Evolutionary conservation across 2,797 vertebrate genomes (phyloP).

Genomic region (Ambastaia sidthimunki): DNA sequence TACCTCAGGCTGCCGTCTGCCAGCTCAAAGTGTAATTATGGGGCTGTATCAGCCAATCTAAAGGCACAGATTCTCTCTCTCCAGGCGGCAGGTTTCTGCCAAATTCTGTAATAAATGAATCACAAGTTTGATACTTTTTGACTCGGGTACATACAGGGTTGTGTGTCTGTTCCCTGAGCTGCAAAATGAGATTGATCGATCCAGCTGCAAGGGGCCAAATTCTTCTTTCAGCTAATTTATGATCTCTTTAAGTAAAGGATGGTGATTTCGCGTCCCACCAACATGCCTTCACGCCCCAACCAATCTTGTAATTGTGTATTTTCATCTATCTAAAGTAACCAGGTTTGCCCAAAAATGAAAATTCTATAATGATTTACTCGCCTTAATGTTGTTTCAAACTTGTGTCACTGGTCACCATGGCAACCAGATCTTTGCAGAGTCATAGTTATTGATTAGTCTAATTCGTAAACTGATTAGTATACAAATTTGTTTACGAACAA

Average conservation of each 20-base stretch:
- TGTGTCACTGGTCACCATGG: no score
- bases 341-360: no score
- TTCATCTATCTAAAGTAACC: no score
- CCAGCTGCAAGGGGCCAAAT: constrained; percentile 62
- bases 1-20: neutral
- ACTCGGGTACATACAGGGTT: constrained; percentile 64
- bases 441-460: no score
- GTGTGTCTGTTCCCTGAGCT: constrained; percentile 59
- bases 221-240: constrained; percentile 71
- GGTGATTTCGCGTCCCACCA: constrained; percentile 45
- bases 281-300: neutral
- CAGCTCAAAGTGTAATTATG: constrained; percentile 38
- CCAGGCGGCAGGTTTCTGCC: constrained; percentile 26
- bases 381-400: no score
- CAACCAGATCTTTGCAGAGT: no score
- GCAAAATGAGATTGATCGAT: constrained; percentile 76
- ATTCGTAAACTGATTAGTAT: no score
- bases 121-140: constrained; percentile 68
- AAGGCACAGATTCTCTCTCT: constrained; percentile 21
- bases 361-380: no score
- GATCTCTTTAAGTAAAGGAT: constrained; percentile 61
- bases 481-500: no score
- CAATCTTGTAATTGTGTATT: no score
- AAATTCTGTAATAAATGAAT: constrained; percentile 69
- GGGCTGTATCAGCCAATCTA: constrained; percentile 31